Evolutionary conservation across 2,888 invertebrate species (phyloP).

Genomic region (Fissipunctia ypsillon): DNA sequence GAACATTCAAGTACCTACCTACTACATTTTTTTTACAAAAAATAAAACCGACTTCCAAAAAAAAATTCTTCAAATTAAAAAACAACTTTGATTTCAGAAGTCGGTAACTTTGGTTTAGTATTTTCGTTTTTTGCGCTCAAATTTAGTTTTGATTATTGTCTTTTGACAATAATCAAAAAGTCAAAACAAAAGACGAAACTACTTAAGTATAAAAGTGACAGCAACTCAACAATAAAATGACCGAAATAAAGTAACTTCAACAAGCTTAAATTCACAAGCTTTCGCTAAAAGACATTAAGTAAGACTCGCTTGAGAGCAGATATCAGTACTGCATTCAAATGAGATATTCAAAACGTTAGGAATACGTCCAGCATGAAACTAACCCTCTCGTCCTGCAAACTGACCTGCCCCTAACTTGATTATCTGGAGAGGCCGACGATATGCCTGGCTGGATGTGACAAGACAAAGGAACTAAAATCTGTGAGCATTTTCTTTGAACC

Average conservation of each 20-base stretch:
- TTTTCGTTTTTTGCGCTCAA: too few relatives aligned
- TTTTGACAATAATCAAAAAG: too few relatives aligned
- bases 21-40: too few relatives aligned
- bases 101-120: too few relatives aligned
- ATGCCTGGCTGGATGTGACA: conserved; percentile 64
- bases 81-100: too few relatives aligned
- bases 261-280: conserved; percentile 22
- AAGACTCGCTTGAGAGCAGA: conserved; percentile 30
- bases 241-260: not conserved
- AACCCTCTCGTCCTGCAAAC: conserved; percentile 79
- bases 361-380: conserved; percentile 72
- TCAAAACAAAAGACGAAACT: too few relatives aligned
- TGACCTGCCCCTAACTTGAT: conserved; percentile 81
- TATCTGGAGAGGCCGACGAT: conserved; percentile 69
- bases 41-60: too few relatives aligned
- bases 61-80: too few relatives aligned
- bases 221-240: not conserved
- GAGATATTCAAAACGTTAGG: conserved; percentile 74
- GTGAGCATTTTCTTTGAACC: not conserved
- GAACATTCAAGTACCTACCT: too few relatives aligned
- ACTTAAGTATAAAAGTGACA: not conserved
- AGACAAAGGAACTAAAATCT: not conserved
- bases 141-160: too few relatives aligned
- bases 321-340: conserved; percentile 70
- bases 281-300: conserved; percentile 49